phyloP scores from a whole-genome alignment of 2,888 invertebrate species.

The Aporophyla lueneburgensis region DNA sequence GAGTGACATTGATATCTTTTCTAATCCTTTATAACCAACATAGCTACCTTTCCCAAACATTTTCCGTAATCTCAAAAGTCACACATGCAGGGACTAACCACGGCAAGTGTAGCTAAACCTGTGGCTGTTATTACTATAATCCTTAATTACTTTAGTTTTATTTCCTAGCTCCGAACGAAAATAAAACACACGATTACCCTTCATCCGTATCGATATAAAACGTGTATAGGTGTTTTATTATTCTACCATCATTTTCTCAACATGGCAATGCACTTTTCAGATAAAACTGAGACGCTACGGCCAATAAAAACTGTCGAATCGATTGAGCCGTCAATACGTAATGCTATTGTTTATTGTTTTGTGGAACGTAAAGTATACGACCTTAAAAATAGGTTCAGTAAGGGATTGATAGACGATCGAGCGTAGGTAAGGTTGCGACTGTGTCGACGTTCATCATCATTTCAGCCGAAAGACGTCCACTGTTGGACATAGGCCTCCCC shows the following conservation, averaged over 20 bases:
- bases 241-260: conserved; percentile 77
- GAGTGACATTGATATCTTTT: too few species aligned
- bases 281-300: conserved; percentile 72
- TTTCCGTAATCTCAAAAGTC: too few species aligned
- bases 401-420: conserved; percentile 34
- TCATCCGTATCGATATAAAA: conserved; percentile 76
- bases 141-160: neutral
- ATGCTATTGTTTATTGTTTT: conserved; percentile 68
- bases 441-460: too few species aligned
- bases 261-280: conserved; percentile 84
- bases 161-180: conserved; percentile 25
- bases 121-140: neutral
- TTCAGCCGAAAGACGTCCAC: too few species aligned
- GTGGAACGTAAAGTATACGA: conserved; percentile 60
- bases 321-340: conserved; percentile 75
- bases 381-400: conserved; percentile 58
- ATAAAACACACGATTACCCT: conserved; percentile 55
- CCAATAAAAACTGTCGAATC: conserved; percentile 83
- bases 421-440: conserved; percentile 22
- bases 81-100: too few species aligned
- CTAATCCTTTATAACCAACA: too few species aligned
- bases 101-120: too few species aligned
- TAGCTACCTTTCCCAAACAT: too few species aligned
- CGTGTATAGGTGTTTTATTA: conserved; percentile 83
- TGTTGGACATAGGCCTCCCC: too few species aligned